Evolutionary conservation across 1,140 invertebrate species (phyloP), one percentile per base, ranked within the genome.

Genomic region (Drosophila lacertosa): DNA sequence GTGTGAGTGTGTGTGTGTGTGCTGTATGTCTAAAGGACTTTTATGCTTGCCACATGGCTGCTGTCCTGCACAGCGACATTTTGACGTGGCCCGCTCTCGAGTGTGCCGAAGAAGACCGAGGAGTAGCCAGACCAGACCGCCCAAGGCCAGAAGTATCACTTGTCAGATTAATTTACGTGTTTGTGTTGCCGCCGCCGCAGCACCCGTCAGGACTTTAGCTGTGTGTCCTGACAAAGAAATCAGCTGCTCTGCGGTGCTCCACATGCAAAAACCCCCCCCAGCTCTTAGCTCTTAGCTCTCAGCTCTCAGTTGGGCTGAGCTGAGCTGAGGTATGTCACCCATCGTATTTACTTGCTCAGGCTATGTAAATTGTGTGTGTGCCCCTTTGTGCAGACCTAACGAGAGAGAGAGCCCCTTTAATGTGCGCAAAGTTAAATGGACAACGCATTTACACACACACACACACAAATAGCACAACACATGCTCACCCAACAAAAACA

Each of bases 121-220:
- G 13, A 54, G 64, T 40, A 54, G 60, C 48, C 37, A 51, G 72
- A 55, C 48, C 37, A 51, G 72, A 55, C 50, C 51, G 58, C 79
- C 80, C 51, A 63, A 86, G 80, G 80, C 81, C 81, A 86, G 81
- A 83, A 83, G 80, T 83, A 83, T 83, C 80, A 83, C 80, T 83
- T 83, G 80, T 83, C 80, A 83, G 80, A 83, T 83, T 83, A 83
- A 83, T 83, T 83, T 83, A 83, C 80, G 80, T 83, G 81, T 83
- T 83, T 83, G 80, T 83, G 77, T 77, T 75, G 76, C 76, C 64
- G 67, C 76, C 64, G 67, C 77, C 81, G 53, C 81, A 76, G 71
- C 72, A 74, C 40, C 73, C 75, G 53, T 64, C 50, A 74, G 69
- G 66, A 65, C 42, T 60, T 39, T 50, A 57, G 50, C 37, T 47